Conservation (phyloP, 92 coral and sea anemone genomes). For the Siderastrea radians region DNA sequence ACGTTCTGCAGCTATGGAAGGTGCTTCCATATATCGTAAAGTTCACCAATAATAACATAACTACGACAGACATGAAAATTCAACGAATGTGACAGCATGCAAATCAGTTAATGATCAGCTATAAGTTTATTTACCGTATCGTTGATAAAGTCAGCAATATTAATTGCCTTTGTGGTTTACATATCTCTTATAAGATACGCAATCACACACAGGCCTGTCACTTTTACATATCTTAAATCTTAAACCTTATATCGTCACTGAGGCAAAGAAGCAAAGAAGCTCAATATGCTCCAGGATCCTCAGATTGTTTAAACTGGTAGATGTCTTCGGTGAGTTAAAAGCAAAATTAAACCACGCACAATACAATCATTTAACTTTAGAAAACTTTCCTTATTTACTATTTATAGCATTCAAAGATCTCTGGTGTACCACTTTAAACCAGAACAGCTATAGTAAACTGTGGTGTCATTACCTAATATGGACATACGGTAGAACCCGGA, state of each 20-base stretch:
- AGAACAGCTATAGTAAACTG: no score
- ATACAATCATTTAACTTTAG: neutral
- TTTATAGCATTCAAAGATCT: no score
- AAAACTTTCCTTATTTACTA: no score
- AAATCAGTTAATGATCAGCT: no score
- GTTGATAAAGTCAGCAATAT: neutral
- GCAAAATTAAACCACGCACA: constrained; percentile 14
- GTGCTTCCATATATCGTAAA: neutral
- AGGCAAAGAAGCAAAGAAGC: no score
- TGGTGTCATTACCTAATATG: no score
- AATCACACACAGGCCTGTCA: constrained; percentile 12
- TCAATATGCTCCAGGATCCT: neutral
- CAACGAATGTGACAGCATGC: neutral
- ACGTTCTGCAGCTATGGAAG: constrained; percentile 26
- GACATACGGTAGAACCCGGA: no score
- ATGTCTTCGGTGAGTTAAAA: constrained; percentile 28
- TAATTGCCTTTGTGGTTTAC: neutral
- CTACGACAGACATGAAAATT: neutral
- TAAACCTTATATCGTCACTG: no score
- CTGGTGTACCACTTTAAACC: no score
- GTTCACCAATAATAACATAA: neutral
- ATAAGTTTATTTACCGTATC: no score
- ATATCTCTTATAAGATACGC: neutral
- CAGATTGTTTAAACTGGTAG: constrained; percentile 19
- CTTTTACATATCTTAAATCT: neutral